Base-by-base conservation (phyloP, 2,797 vertebrate genomes). In the Melanotaenia trifasciata region DNA sequence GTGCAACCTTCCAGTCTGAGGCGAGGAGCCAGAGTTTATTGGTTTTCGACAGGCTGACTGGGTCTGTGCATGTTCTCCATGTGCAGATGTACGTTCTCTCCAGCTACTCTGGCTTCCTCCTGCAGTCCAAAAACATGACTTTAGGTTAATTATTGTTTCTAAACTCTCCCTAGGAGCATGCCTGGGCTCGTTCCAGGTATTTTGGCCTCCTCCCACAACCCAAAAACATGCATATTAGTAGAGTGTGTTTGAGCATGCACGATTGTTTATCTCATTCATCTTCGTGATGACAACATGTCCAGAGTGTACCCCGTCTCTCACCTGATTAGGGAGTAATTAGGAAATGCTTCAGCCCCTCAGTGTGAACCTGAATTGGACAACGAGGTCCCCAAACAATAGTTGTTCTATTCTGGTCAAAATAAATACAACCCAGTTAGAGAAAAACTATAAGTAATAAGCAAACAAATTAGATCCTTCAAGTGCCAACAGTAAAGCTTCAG, bases 361-460 rank as follows among this genome's bases (percentile, higher is more conserved):
- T 16, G 40, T 43, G 13, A 43, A 43, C 40, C 40, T 43, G 40
- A 43, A 43, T 16, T 43, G 14, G 40, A 43, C 40, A 16, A 16
- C 18, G 10, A 43, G 40, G 10, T 26, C 24, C n/a, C 51, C 5
- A 22, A 51, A 51, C 51, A 53, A 24, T 11, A 53, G 1, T 3
- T 4, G 1, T 53, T 26, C 3, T 13, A 2, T 5, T 22, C 3
- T 51, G 47, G 10, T 12, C 3, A 4, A 12, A 53, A 53, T 22
- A 53, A 26, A 26, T 53, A 12, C 26, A 1, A 10, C 43, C 43
- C 32, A 59, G 4, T 68, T 28, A 60, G 45, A 32, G 11, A 53
- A n/a, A 58, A 60, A n/a, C 58, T 43, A 30, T 10, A 26, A 69
- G 45, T 26, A 69, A 69, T 38, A 36, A 28, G 57, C 5, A 51